A percentile compares a stretch with the other conserved stretches of the same genome.
These are phyloP conservation scores for Nebria salina DNA, from an alignment of 2,888 invertebrate genomes.

Conservation along the genomic window DNA sequence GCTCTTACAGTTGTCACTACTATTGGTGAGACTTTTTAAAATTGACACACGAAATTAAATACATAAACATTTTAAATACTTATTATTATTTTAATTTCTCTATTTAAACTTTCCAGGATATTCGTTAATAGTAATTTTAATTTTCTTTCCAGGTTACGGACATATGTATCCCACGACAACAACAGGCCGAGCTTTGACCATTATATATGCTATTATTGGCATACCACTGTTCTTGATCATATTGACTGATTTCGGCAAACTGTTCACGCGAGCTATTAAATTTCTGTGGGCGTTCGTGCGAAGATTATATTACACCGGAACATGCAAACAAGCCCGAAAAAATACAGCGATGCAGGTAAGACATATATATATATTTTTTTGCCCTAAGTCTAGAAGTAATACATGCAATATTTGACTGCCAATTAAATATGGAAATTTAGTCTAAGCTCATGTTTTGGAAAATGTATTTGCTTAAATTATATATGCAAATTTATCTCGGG, in stretches of 20 bases:
- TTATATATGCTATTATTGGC: conserved; percentile 93
- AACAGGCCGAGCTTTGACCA: conserved; percentile 86
- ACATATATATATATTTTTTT: conserved; percentile 12
- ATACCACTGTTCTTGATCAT: conserved; percentile 96
- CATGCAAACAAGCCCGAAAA: conserved; percentile 79
- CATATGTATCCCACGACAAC: conserved; percentile 93
- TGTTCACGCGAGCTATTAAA: conserved; percentile 90
- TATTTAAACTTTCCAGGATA: not conserved
- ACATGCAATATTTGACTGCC: not conserved
- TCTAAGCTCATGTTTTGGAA: not conserved
- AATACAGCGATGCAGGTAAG: conserved; percentile 78
- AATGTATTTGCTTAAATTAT: not conserved
- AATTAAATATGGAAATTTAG: not conserved
- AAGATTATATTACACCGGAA: conserved; percentile 85
- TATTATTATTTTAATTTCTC: too few relatives aligned
- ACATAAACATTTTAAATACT: not conserved
- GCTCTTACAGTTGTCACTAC: conserved; percentile 88
- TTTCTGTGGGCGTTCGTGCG: conserved; percentile 89
- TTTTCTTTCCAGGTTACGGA: conserved; percentile 84
- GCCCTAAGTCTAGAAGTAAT: not conserved
- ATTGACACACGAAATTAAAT: not conserved
- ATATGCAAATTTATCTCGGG: too few relatives aligned
- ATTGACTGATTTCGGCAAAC: conserved; percentile 93
- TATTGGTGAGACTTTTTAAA: conserved; percentile 75
- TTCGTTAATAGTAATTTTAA: conserved; percentile 5